Percentiles rank a stretch among this genome's conserved stretches.
These are phyloP conservation scores for Harpalus rufipes DNA, from an alignment of 2,888 invertebrate species.

Conservation along the genomic window DNA sequence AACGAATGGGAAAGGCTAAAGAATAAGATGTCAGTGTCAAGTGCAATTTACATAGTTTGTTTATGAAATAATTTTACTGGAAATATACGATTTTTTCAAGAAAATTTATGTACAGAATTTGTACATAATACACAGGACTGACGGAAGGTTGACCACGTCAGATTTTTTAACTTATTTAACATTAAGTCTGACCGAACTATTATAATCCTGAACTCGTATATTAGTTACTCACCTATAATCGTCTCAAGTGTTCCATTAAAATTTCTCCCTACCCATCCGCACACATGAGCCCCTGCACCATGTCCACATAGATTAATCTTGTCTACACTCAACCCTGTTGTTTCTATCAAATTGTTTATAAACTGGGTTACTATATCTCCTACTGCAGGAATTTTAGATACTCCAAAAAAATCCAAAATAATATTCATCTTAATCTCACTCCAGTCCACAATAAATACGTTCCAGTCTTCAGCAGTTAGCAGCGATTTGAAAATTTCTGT, in stretches of 20 bases:
- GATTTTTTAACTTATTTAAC: too few relatives aligned
- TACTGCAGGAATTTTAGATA: constrained; percentile 68
- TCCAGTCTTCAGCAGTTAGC: constrained; percentile 71
- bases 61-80: too few relatives aligned
- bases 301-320: constrained; percentile 67
- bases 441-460: constrained; percentile 74
- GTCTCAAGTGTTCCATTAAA: constrained; percentile 70
- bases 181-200: too few relatives aligned
- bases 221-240: constrained; percentile 71
- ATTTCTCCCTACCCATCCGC: constrained; percentile 72
- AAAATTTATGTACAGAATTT: too few relatives aligned
- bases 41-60: too few relatives aligned
- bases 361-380: constrained; percentile 71
- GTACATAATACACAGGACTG: too few relatives aligned
- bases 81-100: too few relatives aligned
- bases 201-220: too few relatives aligned
- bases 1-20: too few relatives aligned
- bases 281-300: constrained; percentile 74
- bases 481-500: constrained; percentile 69
- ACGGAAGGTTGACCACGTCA: too few relatives aligned
- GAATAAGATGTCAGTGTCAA: too few relatives aligned
- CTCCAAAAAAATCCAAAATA: constrained; percentile 69
- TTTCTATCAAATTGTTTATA: constrained; percentile 70
- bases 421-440: constrained; percentile 69
- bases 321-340: neutral